Evolutionary conservation across 2,797 vertebrate species (phyloP), one percentile per base, ranked within the genome.

Genomic region (Adelosebastes latens): DNA sequence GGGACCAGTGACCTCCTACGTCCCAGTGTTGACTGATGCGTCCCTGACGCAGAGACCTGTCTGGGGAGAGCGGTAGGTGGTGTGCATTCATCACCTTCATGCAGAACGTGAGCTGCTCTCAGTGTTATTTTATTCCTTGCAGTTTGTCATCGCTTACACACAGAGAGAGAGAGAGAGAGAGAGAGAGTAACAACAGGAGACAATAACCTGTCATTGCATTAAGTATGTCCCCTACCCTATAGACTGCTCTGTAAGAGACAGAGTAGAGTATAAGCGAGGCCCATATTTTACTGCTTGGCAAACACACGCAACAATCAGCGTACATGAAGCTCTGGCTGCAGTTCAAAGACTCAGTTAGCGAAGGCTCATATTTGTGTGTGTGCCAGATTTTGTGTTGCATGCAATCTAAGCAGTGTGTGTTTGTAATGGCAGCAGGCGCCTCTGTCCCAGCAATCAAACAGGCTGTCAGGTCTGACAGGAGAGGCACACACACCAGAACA

Each of bases 301-400:
- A 72, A 77, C 55, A 77, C 52, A 34, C 58, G 22, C 52, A 56
- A 70, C 75, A 69, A 56, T 79, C 80, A 73, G 73, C 36, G 20
- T 61, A 55, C 72, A 75, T 75, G 20, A 49, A 58, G 22, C 77
- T 79, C 22, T 80, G 76, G 80, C 80, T 60, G 59, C 34, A 66
- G 62, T 77, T 80, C 68, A 82, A 82, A 74, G 63, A 36, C 32
- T 52, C 49, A 52, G 18, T 52, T 20, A 52, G 49, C 49, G 8
- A 52, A 52, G 20, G 49, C 18, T 52, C 20, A 52, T 20, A 52
- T 46, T 12, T 53, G 22, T 65, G 72, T 80, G 22, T 69, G 52
- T 72, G 65, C 53, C 31, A 66, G 25, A 24, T 53, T 58, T 64
- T 81, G 53, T 36, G 53, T 59, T 53, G 74, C 34, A 61, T 77